Conservation (phyloP, 2,797 vertebrate species). For the Enteromius treurensis region DNA sequence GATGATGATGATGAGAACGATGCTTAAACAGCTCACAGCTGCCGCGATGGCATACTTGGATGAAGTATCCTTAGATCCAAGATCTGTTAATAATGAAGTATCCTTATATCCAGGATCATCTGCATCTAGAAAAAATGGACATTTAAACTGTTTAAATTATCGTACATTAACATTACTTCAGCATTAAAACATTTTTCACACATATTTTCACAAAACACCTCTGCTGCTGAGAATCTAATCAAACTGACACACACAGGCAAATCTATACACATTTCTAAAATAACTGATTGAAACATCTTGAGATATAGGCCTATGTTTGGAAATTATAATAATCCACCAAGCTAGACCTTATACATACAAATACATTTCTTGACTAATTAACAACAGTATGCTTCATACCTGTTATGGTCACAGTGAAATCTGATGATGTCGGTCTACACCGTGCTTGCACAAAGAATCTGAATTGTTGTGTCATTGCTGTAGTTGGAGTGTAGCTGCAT, state of each 20-base stretch:
- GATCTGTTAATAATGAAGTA: too few relatives aligned
- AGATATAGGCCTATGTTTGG: background rate
- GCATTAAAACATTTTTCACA: too few relatives aligned
- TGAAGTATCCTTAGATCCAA: background rate
- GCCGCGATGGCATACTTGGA: too few relatives aligned
- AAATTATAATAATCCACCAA: background rate
- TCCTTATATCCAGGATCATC: too few relatives aligned
- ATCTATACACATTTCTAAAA: background rate
- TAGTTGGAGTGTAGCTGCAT: background rate
- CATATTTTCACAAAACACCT: background rate
- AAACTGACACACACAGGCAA: background rate
- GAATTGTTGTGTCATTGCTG: background rate
- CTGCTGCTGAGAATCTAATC: background rate
- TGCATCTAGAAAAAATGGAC: background rate
- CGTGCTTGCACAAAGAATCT: background rate
- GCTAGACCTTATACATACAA: background rate
- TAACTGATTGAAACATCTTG: background rate
- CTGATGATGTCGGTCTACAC: rapidly evolving
- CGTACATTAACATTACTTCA: too few relatives aligned
- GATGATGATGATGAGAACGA: background rate
- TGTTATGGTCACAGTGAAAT: background rate
- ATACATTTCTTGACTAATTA: background rate
- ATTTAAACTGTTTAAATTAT: background rate
- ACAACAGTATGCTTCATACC: background rate
- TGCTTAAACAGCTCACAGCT: background rate